A percentile compares a stretch with the other conserved stretches of the same genome.
Evolutionary conservation across 1,140 invertebrate species (phyloP).

Genomic region (Vanessa tameamea): DNA sequence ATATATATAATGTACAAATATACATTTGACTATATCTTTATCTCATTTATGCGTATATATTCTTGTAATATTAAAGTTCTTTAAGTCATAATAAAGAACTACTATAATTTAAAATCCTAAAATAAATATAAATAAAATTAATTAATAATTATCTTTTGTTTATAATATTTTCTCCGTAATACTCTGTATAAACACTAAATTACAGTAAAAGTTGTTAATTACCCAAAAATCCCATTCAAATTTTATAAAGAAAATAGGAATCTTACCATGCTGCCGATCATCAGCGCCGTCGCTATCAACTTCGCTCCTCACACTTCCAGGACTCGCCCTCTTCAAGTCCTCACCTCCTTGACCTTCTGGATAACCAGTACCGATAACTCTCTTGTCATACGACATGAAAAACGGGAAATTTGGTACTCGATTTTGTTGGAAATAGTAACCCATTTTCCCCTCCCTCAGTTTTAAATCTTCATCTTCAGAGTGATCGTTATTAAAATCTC

Average conservation of each 20-base stretch:
- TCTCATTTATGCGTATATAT: too few species aligned
- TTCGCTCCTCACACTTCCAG: conserved; percentile 68
- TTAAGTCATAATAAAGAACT: too few species aligned
- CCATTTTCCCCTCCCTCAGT: conserved; percentile 62
- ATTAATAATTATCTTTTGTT: too few species aligned
- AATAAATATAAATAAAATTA: too few species aligned
- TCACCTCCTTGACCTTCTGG: conserved; percentile 52
- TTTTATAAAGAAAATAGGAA: not conserved
- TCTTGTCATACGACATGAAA: conserved; percentile 73
- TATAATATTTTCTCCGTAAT: too few species aligned
- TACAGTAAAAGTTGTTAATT: too few species aligned
- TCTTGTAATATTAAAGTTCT: too few species aligned
- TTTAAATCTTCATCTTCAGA: conserved; percentile 70
- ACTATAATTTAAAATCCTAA: too few species aligned
- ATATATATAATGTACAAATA: too few species aligned
- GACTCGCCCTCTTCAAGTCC: conserved; percentile 68
- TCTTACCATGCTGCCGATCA: conserved; percentile 68
- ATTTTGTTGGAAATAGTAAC: conserved; percentile 71
- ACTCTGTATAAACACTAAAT: too few species aligned
- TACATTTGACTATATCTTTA: too few species aligned
- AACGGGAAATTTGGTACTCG: conserved; percentile 72
- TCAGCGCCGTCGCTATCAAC: conserved; percentile 73
- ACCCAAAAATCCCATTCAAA: not conserved
- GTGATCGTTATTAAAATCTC: conserved; percentile 59
- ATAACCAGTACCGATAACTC: conserved; percentile 48